These are phyloP conservation scores for Polypterus bichir DNA, from an alignment of 2,113 vertebrate species.

Conservation along the genomic window DNA sequence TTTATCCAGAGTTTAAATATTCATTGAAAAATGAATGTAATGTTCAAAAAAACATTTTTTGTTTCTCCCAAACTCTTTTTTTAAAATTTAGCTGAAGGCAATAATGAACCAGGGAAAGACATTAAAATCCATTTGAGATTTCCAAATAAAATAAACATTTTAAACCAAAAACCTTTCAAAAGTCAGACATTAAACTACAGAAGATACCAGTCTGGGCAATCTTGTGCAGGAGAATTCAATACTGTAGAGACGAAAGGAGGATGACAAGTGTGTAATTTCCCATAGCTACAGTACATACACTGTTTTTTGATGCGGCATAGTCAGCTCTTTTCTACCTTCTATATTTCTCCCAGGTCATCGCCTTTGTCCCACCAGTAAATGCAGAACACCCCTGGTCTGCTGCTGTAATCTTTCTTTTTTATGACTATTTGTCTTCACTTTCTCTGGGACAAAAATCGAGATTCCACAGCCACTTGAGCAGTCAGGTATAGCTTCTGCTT, in stretches of 20 bases:
- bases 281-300: not conserved
- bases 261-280: not conserved
- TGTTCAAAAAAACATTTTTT: too few relatives aligned
- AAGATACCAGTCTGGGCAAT: not conserved
- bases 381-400: not conserved
- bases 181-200: slow-evolving; percentile 9
- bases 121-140: slow-evolving; percentile 8
- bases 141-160: slow-evolving; percentile 6
- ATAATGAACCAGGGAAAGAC: slow-evolving; percentile 4
- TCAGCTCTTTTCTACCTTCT: slow-evolving; percentile 2
- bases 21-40: too few relatives aligned
- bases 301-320: not conserved
- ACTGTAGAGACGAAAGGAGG: not conserved
- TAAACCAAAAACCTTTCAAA: slow-evolving; percentile 2
- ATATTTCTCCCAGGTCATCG: not conserved
- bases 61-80: too few relatives aligned
- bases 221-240: slow-evolving; percentile 15
- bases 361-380: not conserved
- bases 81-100: slow-evolving; percentile 7
- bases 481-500: too few relatives aligned
- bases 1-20: too few relatives aligned
- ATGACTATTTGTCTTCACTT: not conserved
- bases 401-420: not conserved
- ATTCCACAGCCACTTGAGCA: too few relatives aligned
- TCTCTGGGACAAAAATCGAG: too few relatives aligned